Base-by-base conservation (phyloP, 2,797 vertebrate species). In the Macrochelys suwanniensis region DNA sequence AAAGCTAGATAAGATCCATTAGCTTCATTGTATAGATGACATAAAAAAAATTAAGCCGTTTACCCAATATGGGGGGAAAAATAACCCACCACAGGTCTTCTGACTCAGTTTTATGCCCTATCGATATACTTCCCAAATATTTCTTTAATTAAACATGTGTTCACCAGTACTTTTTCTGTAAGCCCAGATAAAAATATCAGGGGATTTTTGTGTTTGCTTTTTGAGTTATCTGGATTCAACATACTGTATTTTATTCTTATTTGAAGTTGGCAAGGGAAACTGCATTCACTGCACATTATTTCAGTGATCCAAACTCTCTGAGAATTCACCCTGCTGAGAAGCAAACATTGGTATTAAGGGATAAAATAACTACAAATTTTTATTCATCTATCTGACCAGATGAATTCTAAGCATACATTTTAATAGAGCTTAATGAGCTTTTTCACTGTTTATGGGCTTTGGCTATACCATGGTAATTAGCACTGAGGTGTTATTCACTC, bases 401-500 rank as follows among this genome's bases (percentile, higher is more conserved):
- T 94, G 92, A 95, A 97, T 96, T 88, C 79, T 90, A 97, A 97
- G 74, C 0, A 3, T 84, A 96, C 31, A 79, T 94, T 97, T 97
- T 95, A 97, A 94, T 95, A 88, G 78, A 88, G 79, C 89, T 97
- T 97, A 98, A 97, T 97, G 96, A 97, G 80, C 56, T 85, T 97
- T 97, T 96, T 96, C 89, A 94, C 89, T 96, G 90, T 97, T 97
- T 97, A 93, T 95, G 88, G 93, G 84, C 37, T 95, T 86, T 92
- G 92, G 19, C 47, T 89, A 86, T 96, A 87, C 68, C 37, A 31
- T 82, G 47, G 79, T 93, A 98, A 98, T 98, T 98, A 98, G 78
- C 84, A 95, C 71, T 37, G 68, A 96, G 95, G 45, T 94, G 96
- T 98, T 97, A 96, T 83, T 98, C 97, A 97, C 85, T 96, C 88